A percentile compares a stretch with the other conserved stretches of the same genome.
Conservation (phyloP, 2,888 invertebrate species). For the Leuctra nigra region DNA sequence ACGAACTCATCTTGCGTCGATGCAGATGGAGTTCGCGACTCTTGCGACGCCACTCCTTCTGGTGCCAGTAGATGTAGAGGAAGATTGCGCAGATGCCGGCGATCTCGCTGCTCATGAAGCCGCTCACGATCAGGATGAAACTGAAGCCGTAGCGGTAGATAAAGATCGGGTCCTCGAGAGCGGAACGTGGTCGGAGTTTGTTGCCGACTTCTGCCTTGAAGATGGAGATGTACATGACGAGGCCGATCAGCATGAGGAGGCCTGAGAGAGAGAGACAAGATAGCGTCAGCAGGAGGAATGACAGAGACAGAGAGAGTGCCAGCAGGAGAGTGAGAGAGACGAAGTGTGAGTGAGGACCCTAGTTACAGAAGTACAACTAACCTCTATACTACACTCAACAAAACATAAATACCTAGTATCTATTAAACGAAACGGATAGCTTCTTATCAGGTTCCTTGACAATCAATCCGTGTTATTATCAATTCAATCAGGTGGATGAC, state of each 20-base stretch:
- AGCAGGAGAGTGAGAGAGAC: no score
- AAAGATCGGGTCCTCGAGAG: conserved; percentile 67
- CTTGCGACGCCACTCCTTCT: conserved; percentile 52
- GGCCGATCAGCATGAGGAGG: conserved; percentile 80
- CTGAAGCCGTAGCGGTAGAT: conserved; percentile 84
- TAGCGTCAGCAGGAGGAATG: no score
- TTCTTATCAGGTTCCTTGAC: no score
- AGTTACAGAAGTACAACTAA: no score
- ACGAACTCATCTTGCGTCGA: conserved; percentile 25
- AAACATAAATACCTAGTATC: no score
- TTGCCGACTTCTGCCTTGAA: conserved; percentile 87
- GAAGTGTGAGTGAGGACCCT: no score
- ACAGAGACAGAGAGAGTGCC: no score
- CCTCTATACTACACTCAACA: no score
- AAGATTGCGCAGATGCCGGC: conserved; percentile 83
- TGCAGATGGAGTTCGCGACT: conserved; percentile 24
- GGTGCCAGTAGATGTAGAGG: conserved; percentile 75
- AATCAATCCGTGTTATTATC: no score
- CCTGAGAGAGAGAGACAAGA: conserved; percentile 53
- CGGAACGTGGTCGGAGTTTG: conserved; percentile 73
- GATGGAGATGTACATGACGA: conserved; percentile 89
- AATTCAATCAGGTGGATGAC: no score
- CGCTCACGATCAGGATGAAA: conserved; percentile 77
- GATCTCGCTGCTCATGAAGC: conserved; percentile 76
- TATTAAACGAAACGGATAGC: no score